Conservation (phyloP, 1,140 invertebrate genomes). For the Dryas iulia region DNA sequence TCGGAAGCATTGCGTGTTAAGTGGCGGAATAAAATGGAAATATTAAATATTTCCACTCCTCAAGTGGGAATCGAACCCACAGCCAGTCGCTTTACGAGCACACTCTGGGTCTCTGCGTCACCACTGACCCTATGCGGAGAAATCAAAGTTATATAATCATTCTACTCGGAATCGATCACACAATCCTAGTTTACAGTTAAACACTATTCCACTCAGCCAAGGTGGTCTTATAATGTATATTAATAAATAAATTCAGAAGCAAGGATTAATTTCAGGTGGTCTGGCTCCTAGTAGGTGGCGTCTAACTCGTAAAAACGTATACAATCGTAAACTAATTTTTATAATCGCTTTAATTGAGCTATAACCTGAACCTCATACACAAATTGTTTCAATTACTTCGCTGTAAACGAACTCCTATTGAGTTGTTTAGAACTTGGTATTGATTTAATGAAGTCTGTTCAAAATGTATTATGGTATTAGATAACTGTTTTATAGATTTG, state of each 20-base stretch:
- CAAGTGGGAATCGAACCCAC: too few relatives aligned
- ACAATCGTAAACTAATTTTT: constrained; percentile 24
- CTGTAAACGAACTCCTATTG: not conserved
- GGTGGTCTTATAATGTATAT: not conserved
- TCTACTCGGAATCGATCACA: too few relatives aligned
- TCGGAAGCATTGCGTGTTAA: too few relatives aligned
- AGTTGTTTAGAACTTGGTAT: not conserved
- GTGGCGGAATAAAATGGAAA: too few relatives aligned
- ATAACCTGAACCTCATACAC: constrained; percentile 26
- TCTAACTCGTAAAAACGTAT: constrained; percentile 24
- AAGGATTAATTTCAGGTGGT: constrained; percentile 10
- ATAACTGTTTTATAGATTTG: not conserved
- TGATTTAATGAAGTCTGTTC: not conserved
- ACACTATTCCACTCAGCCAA: too few relatives aligned
- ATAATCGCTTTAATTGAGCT: constrained; percentile 35
- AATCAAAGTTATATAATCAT: too few relatives aligned
- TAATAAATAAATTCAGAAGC: not conserved
- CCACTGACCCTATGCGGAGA: too few relatives aligned
- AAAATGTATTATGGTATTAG: not conserved
- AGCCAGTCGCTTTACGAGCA: too few relatives aligned
- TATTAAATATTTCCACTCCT: too few relatives aligned
- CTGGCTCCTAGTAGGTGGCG: constrained; percentile 27
- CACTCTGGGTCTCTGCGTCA: too few relatives aligned
- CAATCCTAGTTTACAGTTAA: too few relatives aligned
- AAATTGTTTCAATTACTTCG: constrained; percentile 12